Evolutionary conservation across 1,140 invertebrate genomes (phyloP).

Genomic region (Bombus waltoni): DNA sequence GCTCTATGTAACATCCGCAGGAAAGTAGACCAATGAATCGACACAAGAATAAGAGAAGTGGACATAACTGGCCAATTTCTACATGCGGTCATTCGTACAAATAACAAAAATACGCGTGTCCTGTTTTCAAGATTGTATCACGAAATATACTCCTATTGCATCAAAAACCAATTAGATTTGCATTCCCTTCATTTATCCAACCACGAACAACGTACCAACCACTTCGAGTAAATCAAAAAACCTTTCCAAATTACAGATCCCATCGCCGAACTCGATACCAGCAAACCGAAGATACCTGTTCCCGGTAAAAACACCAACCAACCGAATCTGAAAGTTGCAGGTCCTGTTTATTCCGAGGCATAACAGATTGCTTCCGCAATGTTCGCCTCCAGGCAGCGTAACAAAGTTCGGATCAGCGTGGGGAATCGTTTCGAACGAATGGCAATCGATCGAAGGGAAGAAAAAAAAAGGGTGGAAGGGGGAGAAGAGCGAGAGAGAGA

Average conservation of each 20-base stretch:
- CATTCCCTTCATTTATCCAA: background rate
- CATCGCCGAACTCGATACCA: background rate
- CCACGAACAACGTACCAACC: background rate
- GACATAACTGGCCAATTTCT: too few species aligned
- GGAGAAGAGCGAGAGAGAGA: background rate
- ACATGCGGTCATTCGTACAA: too few species aligned
- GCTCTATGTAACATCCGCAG: too few species aligned
- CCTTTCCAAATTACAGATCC: background rate
- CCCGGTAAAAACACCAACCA: background rate
- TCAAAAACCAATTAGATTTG: background rate
- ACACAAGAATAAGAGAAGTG: too few species aligned
- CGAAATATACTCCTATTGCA: too few species aligned
- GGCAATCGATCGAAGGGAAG: slow-evolving; percentile 20
- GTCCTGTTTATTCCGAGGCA: slow-evolving; percentile 12
- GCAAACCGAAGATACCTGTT: background rate
- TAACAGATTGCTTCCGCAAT: slow-evolving; percentile 58
- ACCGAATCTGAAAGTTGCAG: slow-evolving; percentile 33
- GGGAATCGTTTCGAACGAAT: slow-evolving; percentile 54
- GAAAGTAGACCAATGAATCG: too few species aligned
- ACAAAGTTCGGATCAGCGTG: slow-evolving; percentile 53
- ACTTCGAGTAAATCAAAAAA: background rate
- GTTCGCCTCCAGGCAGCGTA: slow-evolving; percentile 49
- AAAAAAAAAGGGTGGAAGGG: background rate
- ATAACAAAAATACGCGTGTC: too few species aligned
- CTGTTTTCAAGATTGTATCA: too few species aligned